Conservation (phyloP, 2,888 invertebrate genomes). For the Watsonalla binaria region DNA sequence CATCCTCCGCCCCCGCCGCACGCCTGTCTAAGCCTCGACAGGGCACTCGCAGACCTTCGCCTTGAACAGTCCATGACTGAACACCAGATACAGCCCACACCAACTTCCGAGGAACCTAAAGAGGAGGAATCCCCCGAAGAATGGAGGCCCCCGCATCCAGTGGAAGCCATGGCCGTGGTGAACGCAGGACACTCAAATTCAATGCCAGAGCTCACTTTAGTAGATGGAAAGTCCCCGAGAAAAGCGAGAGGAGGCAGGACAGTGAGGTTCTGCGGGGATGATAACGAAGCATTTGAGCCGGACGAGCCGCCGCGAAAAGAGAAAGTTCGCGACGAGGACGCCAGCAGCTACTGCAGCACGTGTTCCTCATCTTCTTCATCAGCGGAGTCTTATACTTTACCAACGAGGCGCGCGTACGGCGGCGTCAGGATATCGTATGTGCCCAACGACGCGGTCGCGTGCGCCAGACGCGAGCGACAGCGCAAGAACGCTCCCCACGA, state of each 20-base stretch:
- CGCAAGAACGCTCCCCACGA: slow-evolving; percentile 81
- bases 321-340: slow-evolving; percentile 78
- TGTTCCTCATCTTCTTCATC: slow-evolving; percentile 95
- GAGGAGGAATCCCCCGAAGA: slow-evolving; percentile 59
- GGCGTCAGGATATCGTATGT: slow-evolving; percentile 95
- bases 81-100: slow-evolving; percentile 81
- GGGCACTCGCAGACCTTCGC: slow-evolving; percentile 72
- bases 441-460: slow-evolving; percentile 93
- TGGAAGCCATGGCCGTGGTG: slow-evolving; percentile 70
- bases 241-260: slow-evolving; percentile 63
- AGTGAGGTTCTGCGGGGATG: slow-evolving; percentile 69
- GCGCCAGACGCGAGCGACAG: slow-evolving; percentile 84
- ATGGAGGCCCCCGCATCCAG: slow-evolving; percentile 75
- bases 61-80: slow-evolving; percentile 84
- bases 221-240: slow-evolving; percentile 59
- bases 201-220: slow-evolving; percentile 70
- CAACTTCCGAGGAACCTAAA: slow-evolving; percentile 48
- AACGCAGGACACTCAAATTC: slow-evolving; percentile 76
- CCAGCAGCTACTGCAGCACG: slow-evolving; percentile 90
- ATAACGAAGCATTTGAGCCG: slow-evolving; percentile 69
- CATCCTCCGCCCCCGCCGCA: slow-evolving; percentile 68
- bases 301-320: slow-evolving; percentile 58
- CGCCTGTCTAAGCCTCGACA: slow-evolving; percentile 65
- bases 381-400: slow-evolving; percentile 91
- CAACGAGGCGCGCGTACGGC: slow-evolving; percentile 89